A percentile compares a stretch with the other conserved stretches of the same genome.
Evolutionary conservation across 1,140 invertebrate species (phyloP).

Genomic region (Drosophila rhopaloa): DNA sequence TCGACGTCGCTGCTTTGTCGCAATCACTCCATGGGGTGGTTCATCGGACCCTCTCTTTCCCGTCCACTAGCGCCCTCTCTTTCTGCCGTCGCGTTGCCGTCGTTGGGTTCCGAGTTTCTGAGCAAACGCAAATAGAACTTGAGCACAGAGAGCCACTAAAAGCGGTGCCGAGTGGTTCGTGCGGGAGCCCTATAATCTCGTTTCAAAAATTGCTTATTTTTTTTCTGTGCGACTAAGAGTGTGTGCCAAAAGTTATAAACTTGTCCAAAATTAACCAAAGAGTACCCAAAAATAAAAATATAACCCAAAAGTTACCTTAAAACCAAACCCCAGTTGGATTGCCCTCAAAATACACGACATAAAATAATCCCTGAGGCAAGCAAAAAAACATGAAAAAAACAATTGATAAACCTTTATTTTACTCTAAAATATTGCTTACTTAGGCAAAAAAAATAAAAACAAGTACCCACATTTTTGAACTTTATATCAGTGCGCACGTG

Average conservation of each 20-base stretch:
- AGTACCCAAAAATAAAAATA: neutral
- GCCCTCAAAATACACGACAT: neutral
- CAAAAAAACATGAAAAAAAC: conserved; percentile 16
- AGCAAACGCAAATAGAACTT: conserved; percentile 81
- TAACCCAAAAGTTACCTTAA: neutral
- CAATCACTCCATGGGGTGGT: conserved; percentile 81
- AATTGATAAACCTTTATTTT: conserved; percentile 9
- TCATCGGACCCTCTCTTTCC: conserved; percentile 43
- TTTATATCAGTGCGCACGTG: conserved; percentile 56
- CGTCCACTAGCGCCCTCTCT: conserved; percentile 15
- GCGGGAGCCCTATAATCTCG: conserved; percentile 7
- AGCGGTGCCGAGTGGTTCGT: conserved; percentile 41
- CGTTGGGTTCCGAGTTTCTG: conserved; percentile 62
- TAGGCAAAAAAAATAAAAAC: neutral
- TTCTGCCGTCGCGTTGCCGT: conserved; percentile 37
- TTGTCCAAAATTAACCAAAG: neutral
- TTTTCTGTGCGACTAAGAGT: conserved; percentile 1
- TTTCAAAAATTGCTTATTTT: conserved; percentile 2
- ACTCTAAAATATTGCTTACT: conserved; percentile 12
- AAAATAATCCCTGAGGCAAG: conserved; percentile 41
- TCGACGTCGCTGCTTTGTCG: conserved; percentile 67
- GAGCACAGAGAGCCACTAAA: conserved; percentile 52
- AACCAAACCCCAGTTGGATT: neutral
- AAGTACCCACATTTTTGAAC: conserved; percentile 1
- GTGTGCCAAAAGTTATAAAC: conserved; percentile 8